These are phyloP conservation scores for Drosophila anceps DNA, from an alignment of 2,888 invertebrate species.

Conservation along the genomic window DNA sequence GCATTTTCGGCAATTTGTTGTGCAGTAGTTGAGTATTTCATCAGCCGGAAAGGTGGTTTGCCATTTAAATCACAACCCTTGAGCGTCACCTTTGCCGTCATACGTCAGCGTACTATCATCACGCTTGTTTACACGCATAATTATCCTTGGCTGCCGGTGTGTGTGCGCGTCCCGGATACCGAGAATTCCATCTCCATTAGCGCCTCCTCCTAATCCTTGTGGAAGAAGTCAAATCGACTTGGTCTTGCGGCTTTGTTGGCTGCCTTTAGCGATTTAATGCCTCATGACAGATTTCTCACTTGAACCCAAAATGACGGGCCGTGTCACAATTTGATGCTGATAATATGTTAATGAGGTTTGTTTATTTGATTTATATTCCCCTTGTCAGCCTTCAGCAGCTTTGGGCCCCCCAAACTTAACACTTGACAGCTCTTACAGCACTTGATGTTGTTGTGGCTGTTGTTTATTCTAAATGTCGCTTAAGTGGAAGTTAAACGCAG, in stretches of 20 bases:
- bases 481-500: slow-evolving; percentile 67
- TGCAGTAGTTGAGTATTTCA: slow-evolving; percentile 62
- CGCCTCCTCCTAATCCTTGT: slow-evolving; percentile 3
- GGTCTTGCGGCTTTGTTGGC: slow-evolving; percentile 58
- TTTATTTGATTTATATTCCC: slow-evolving; percentile 75
- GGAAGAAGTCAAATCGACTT: slow-evolving; percentile 5
- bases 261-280: slow-evolving; percentile 68
- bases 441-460: background rate
- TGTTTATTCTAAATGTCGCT: slow-evolving; percentile 44
- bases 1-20: slow-evolving; percentile 74
- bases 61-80: slow-evolving; percentile 57
- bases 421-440: background rate
- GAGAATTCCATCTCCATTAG: slow-evolving; percentile 43
- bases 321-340: slow-evolving; percentile 76
- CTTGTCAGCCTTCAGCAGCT: slow-evolving; percentile 31
- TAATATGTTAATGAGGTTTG: slow-evolving; percentile 82
- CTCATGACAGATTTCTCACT: slow-evolving; percentile 77
- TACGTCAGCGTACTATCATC: slow-evolving; percentile 79
- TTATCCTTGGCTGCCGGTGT: slow-evolving; percentile 34
- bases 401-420: slow-evolving; percentile 2
- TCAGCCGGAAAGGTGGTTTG: slow-evolving; percentile 40
- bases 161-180: slow-evolving; percentile 57
- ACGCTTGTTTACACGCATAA: slow-evolving; percentile 81
- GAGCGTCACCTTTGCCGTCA: slow-evolving; percentile 49
- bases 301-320: slow-evolving; percentile 68